Conservation (phyloP, 1,140 invertebrate species). For the Armadillidium nasatum region DNA sequence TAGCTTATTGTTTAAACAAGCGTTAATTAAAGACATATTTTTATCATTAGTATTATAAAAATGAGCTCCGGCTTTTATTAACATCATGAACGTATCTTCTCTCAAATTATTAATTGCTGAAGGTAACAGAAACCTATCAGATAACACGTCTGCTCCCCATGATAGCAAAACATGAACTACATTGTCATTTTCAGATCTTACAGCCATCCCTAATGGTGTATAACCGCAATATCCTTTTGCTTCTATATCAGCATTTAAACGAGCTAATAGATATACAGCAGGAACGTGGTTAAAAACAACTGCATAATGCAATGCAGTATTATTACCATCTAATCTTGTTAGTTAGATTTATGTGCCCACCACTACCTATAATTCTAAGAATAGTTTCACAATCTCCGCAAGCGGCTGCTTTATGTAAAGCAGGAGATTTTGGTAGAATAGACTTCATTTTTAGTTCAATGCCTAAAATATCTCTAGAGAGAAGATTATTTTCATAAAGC, state of each 20-base stretch:
- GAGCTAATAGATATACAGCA: neutral
- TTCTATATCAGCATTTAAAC: slow-evolving; percentile 1
- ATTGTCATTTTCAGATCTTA: neutral
- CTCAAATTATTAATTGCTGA: neutral
- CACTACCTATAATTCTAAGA: neutral
- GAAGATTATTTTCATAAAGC: neutral
- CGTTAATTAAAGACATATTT: neutral
- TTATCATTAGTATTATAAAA: neutral
- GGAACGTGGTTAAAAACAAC: neutral
- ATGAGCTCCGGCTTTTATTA: neutral
- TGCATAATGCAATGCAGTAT: neutral
- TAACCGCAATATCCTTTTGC: neutral
- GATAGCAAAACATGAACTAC: neutral
- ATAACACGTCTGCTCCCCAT: neutral
- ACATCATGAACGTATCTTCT: neutral
- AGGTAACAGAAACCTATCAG: neutral
- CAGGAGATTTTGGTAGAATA: neutral
- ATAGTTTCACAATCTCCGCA: neutral
- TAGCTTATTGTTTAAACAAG: neutral
- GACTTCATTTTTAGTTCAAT: neutral
- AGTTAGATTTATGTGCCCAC: neutral
- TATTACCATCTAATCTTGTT: neutral
- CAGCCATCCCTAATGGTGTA: neutral
- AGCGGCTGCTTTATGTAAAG: neutral
- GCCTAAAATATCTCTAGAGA: neutral